Base-by-base conservation (phyloP, 2,888 invertebrate species). In the Xestobium rufovillosum region DNA sequence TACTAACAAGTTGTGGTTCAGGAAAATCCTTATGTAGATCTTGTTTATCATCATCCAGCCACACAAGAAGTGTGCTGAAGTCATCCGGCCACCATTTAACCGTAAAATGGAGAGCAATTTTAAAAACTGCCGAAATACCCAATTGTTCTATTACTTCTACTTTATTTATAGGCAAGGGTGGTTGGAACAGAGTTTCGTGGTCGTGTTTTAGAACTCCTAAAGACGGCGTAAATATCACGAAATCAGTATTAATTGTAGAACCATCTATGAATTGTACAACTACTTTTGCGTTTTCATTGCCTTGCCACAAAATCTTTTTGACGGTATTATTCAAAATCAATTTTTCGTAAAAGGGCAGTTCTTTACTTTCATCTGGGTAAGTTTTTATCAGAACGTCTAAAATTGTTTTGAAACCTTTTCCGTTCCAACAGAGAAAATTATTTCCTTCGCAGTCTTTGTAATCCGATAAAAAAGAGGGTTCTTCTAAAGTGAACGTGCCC, bases 371-470 rank as follows among this genome's bases (percentile, higher is more conserved):
- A n/a, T 19, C n/a, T 8, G 23, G 23, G n/a, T 8, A 19, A 6
- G 6, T 19, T 19, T 19, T 19, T 19, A n/a, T 19, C n/a, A 19
- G n/a, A n/a, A 19, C n/a, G n/a, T 19, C 23, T 6, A 19, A 19
- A 19, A 19, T 19, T 19, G n/a, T 19, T 19, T 19, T 19, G n/a
- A 8, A 19, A 19, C 23, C 23, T 6, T 6, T 19, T 6, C n/a
- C 6, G 6, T 19, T 19, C 23, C 23, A 19, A 49, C 77, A 75
- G 2, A 80, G 64, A 48, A 76, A 56, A 11, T 66, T n/a, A 50
- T 83, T 77, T 0, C 86, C 86, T 3, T 78, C 75, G 55, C 82
- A 81, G 0, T 66, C 65, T 72, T 75, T 71, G 52, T 76, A 79
- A 44, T 83, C 77, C 0, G 78, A 77, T 42, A 65, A 66, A 0